Evolutionary conservation across 2,888 invertebrate genomes (phyloP), one percentile per base, ranked within the genome.

Genomic region (Papilio gigon): DNA sequence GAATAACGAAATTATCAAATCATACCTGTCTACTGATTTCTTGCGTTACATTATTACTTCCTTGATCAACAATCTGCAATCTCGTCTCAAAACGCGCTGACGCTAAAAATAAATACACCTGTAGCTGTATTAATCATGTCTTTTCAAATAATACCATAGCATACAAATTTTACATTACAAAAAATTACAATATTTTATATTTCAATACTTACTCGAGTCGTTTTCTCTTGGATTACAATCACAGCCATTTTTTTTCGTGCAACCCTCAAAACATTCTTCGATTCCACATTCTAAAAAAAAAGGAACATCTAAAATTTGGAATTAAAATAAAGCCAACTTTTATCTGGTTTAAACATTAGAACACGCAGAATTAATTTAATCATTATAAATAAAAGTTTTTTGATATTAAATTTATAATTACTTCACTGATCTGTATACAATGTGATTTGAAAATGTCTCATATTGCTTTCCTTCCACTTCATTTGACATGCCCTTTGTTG

Each of bases 31-130:
- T 86, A 27, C 82, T 74, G 59, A 90, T 79, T 81, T 89, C 88
- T 76, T 84, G 80, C 25, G 91, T 87, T 85, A 90, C 84, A 82
- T 89, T 86, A 30, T 81, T 75, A 72, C 84, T 88, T 4, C 87
- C 83, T 77, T 92, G 87, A 76, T 93, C 93, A 74, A 89, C 80
- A 67, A 93, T 83, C 77, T 93, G 93, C 73, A 93, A 84, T 76
- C 88, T 93, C 75, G 93, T 93, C 80, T 94, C 94, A 77, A 93
- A 94, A 68, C 94, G 92, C 22, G 93, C 93, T 67, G 93, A 91
- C 71, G 93, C 94, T 95, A 86, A 59, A 87, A 87, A 71, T 82
- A 68, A 64, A 35, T 37, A 50, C 11, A n/a, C 27, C 35, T 53
- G n/a, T n/a, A 61, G 27, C 27, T 62, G 12, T 62, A 33, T 64